These are phyloP conservation scores for Stichopus horrens DNA, from an alignment of 53 echinoderm and acorn worm genomes.

Conservation along the genomic window DNA sequence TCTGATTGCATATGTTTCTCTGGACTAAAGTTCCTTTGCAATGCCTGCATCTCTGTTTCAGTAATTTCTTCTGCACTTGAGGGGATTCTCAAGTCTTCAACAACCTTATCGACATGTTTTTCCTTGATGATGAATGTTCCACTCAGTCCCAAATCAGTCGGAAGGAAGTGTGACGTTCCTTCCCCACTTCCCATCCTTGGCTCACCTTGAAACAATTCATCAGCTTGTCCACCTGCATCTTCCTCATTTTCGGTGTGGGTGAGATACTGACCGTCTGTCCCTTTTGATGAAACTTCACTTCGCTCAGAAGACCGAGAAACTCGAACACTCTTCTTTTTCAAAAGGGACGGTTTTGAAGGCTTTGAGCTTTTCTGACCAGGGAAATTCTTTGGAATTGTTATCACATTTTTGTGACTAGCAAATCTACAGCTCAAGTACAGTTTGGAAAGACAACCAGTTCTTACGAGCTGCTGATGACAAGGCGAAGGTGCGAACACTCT, in stretches of 20 bases:
- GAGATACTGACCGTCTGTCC: background rate
- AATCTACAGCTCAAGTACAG: background rate
- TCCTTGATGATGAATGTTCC: constrained; percentile 30
- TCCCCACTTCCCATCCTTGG: background rate
- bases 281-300: background rate
- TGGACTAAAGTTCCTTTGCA: background rate
- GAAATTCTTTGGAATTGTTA: background rate
- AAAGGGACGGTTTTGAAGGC: background rate
- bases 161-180: background rate
- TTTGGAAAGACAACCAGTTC: background rate
- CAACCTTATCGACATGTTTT: background rate
- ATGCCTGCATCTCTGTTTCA: background rate
- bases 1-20: background rate
- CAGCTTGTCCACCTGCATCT: background rate
- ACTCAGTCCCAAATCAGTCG: constrained; percentile 31
- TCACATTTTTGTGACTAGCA: background rate
- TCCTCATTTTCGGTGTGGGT: background rate
- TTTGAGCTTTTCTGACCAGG: background rate
- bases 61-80: background rate
- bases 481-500: background rate
- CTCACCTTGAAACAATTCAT: background rate
- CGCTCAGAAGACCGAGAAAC: background rate
- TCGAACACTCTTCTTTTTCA: background rate
- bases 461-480: background rate
- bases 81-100: constrained; percentile 8